phyloP scores from a whole-genome alignment of 2,113 vertebrate species.

The Anhinga anhinga region DNA sequence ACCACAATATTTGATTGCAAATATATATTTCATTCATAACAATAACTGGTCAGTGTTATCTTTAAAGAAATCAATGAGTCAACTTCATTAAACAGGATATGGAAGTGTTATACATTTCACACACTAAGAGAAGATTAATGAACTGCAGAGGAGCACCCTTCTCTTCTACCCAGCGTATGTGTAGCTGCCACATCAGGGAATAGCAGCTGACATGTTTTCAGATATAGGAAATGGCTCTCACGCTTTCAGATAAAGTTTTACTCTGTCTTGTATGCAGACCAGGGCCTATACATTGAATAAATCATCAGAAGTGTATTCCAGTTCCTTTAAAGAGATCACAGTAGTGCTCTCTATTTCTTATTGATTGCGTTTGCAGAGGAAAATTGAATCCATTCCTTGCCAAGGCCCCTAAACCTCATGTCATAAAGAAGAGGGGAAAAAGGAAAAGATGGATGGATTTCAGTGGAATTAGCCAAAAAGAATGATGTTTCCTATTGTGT shows the following conservation, averaged over 20 bases:
- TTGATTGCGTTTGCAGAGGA: slow-evolving; percentile 48
- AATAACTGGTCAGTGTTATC: neutral
- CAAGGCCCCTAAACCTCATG: slow-evolving; percentile 15
- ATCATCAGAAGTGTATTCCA: slow-evolving; percentile 52
- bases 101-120: neutral
- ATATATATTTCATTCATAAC: neutral
- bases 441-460: slow-evolving; percentile 2
- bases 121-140: neutral
- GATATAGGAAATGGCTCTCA: slow-evolving; percentile 5
- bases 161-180: neutral
- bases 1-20: neutral
- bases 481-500: slow-evolving; percentile 49
- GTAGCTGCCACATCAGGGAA: slow-evolving; percentile 6
- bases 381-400: slow-evolving; percentile 66
- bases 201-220: neutral
- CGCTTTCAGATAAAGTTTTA: slow-evolving; percentile 48
- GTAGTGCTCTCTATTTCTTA: slow-evolving; percentile 16
- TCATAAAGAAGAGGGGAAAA: slow-evolving; percentile 28
- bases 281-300: slow-evolving; percentile 49
- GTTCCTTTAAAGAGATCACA: slow-evolving; percentile 18
- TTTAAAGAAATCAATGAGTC: neutral
- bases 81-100: neutral
- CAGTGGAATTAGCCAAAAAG: slow-evolving; percentile 53
- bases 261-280: neutral
- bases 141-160: neutral